Base-by-base conservation (phyloP, 2,888 invertebrate species). In the Idaea aversata region DNA sequence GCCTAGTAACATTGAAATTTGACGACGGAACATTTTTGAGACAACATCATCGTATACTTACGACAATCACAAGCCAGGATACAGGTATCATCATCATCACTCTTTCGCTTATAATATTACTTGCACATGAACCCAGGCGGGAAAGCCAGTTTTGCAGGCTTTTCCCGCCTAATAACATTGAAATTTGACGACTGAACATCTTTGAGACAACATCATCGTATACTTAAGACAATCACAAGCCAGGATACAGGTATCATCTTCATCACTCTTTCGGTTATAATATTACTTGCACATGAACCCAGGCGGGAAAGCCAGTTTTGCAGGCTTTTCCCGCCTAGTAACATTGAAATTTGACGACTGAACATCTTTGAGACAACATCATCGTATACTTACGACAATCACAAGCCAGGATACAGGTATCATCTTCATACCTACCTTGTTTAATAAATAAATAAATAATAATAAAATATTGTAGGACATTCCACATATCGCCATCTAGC, bases 221-320 rank as follows among this genome's bases (percentile, higher is more conserved):
- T 13, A 78, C 83, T 77, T 77, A 84, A 84, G 80, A 65, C 84
- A 85, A 16, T 83, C 83, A 0, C 76, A 74, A 65, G 81, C 75
- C 3, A 81, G 65, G 5, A 85, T 74, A 70, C 85, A 86, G 13
- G 58, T 72, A 0, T 77, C 64, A 13, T 84, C 77, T 0, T 76
- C 65, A 15, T 65, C 61, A 3, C 25, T 25, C 64, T 75, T 82
- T 47, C 75, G 73, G 62, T 66, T 77, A 63, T 83, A 75, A 47
- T 77, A 76, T 0, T 67, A 65, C 59, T 79, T 77, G 68, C 86
- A 86, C 6, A 64, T 67, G 65, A 85, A 86, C 0, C 86, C 85
- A 36, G 82, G 76, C 0, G 77, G 78, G 36, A 85, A 85, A 0
- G 0, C 80, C 76, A 0, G 77, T 77, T 4, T 70, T 74, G 60